phyloP scores from a whole-genome alignment of 2,888 invertebrate genomes.

The Lamproptera curius region DNA sequence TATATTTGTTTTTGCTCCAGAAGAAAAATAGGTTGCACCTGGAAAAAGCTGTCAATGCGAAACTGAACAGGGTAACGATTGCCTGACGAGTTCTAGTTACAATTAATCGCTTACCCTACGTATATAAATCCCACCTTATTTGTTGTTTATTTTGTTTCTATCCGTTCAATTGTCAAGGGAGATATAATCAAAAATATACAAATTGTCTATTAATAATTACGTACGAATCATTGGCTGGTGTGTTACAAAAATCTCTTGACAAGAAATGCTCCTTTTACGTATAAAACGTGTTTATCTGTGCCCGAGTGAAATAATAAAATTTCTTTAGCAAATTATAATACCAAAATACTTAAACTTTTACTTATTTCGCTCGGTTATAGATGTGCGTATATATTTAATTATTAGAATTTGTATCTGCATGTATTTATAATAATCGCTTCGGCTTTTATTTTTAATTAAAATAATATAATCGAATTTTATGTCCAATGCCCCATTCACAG shows the following conservation, averaged over 20 bases:
- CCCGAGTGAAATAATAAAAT: too few relatives aligned
- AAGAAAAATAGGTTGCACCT: slow-evolving; percentile 77
- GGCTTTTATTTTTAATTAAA: slow-evolving; percentile 28
- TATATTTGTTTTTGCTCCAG: slow-evolving; percentile 75
- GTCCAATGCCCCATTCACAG: neutral
- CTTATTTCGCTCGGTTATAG: too few relatives aligned
- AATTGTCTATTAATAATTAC: neutral
- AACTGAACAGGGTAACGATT: slow-evolving; percentile 71
- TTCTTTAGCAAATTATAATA: too few relatives aligned
- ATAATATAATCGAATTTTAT: neutral
- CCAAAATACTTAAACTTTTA: too few relatives aligned
- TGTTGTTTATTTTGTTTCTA: slow-evolving; percentile 14
- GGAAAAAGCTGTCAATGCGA: slow-evolving; percentile 74
- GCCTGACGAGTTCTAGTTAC: slow-evolving; percentile 59
- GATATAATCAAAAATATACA: slow-evolving; percentile 12
- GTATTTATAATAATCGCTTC: slow-evolving; percentile 39
- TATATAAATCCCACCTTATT: slow-evolving; percentile 55
- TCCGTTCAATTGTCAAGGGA: slow-evolving; percentile 45
- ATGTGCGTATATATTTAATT: too few relatives aligned
- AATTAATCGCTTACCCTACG: slow-evolving; percentile 69
- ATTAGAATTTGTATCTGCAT: slow-evolving; percentile 39
- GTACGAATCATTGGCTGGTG: too few relatives aligned
- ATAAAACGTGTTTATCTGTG: slow-evolving; percentile 33
- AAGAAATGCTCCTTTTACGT: slow-evolving; percentile 27
- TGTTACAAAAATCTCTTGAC: slow-evolving; percentile 35